Evolutionary conservation across 2,888 invertebrate species (phyloP).

Genomic region (Callyntrura guangdongensis): DNA sequence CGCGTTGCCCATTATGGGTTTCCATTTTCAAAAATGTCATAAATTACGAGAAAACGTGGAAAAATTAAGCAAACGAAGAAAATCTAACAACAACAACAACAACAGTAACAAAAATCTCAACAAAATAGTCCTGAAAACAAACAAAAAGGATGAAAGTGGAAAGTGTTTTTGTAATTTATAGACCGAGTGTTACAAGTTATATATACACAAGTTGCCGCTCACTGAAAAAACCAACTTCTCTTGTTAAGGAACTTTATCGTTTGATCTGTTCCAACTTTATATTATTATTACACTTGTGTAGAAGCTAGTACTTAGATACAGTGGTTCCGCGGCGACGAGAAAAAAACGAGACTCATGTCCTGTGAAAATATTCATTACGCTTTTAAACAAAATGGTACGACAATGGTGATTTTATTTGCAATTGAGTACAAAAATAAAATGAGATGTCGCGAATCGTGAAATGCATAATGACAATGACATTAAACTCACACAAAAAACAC

Average conservation of each 20-base stretch:
- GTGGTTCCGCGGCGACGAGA: not conserved
- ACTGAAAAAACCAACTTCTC: no score
- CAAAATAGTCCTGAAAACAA: not conserved
- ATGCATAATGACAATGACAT: slow-evolving; percentile 61
- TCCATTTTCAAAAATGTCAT: slow-evolving; percentile 6
- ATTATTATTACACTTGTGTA: no score
- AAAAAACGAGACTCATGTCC: no score
- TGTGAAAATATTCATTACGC: slow-evolving; percentile 24
- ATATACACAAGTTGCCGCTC: no score
- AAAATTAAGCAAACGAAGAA: not conserved
- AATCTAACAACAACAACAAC: not conserved
- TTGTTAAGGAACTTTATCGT: no score
- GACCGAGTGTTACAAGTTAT: not conserved
- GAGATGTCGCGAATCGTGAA: slow-evolving; percentile 16
- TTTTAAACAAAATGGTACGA: slow-evolving; percentile 31
- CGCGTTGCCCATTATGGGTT: slow-evolving; percentile 11
- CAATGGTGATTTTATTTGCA: slow-evolving; percentile 52
- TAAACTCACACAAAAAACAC: slow-evolving; percentile 29
- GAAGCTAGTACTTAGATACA: no score
- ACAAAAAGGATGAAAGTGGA: not conserved
- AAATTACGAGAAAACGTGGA: slow-evolving; percentile 8
- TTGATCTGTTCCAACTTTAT: no score
- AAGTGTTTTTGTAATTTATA: slow-evolving; percentile 37
- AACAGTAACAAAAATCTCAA: not conserved
- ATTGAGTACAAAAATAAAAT: slow-evolving; percentile 28